These are phyloP conservation scores for Mixornis gularis DNA, from an alignment of 2,113 vertebrate genomes.

Conservation along the genomic window DNA sequence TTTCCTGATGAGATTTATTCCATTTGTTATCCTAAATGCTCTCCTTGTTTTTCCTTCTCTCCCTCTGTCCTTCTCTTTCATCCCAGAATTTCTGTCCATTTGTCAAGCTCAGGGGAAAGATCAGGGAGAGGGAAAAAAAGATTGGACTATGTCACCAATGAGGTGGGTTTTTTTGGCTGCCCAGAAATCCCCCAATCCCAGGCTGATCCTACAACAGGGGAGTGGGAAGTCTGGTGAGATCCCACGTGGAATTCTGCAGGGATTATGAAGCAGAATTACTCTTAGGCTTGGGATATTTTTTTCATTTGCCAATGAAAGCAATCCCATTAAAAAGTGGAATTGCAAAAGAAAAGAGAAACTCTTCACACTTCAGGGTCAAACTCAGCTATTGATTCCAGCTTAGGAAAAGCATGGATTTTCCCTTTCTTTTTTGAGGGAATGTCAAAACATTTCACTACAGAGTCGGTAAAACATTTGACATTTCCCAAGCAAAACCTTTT, in stretches of 20 bases:
- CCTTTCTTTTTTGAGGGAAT: not conserved
- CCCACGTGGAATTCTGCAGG: not conserved
- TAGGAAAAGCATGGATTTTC: not conserved
- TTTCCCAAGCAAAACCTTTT: constrained; percentile 46
- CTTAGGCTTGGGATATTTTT: too few relatives aligned
- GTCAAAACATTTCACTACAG: constrained; percentile 52
- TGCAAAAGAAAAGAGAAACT: not conserved
- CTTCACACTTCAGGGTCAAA: constrained; percentile 5
- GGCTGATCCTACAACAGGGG: not conserved
- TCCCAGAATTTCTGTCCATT: constrained; percentile 63
- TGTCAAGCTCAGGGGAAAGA: constrained; percentile 11
- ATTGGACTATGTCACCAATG: constrained; percentile 34
- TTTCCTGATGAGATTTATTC: constrained; percentile 72
- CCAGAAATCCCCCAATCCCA: not conserved
- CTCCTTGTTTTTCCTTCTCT: constrained; percentile 64
- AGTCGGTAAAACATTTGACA: not conserved
- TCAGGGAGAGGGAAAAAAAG: not conserved
- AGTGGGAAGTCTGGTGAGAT: not conserved
- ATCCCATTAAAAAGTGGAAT: not conserved
- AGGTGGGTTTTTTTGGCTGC: not conserved
- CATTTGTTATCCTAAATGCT: constrained; percentile 54
- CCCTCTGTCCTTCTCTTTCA: constrained; percentile 68
- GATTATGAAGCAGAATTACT: fast-evolving
- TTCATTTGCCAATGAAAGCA: not conserved
- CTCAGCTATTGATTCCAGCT: constrained; percentile 26